Conservation (phyloP, 2,888 invertebrate genomes). For the Caenorhabditis parvicauda region DNA sequence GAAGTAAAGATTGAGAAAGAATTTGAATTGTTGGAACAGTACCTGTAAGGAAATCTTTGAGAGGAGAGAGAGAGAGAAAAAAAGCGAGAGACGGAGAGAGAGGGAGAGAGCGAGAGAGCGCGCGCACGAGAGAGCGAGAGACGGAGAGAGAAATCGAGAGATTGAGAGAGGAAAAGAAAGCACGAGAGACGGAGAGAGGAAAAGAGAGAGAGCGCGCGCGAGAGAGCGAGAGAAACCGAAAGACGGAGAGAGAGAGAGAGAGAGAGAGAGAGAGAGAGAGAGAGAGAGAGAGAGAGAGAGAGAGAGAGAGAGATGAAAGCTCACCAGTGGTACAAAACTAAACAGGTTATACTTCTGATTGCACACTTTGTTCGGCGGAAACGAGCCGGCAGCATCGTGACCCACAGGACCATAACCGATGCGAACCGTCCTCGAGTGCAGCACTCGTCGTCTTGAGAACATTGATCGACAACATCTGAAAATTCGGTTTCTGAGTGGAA, state of each 20-base stretch:
- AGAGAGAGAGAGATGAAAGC: conserved; percentile 49
- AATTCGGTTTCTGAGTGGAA: neutral
- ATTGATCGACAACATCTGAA: conserved; percentile 57
- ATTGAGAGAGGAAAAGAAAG: neutral
- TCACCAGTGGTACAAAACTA: conserved; percentile 69
- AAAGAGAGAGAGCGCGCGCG: neutral
- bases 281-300: neutral
- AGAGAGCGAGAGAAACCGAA: neutral
- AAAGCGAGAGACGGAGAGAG: neutral
- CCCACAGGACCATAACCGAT: conserved; percentile 54
- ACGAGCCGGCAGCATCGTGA: conserved; percentile 38
- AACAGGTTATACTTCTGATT: conserved; percentile 92
- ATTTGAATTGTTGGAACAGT: conserved; percentile 95
- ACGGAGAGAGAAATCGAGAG: neutral
- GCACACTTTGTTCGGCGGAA: conserved; percentile 80
- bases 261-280: neutral
- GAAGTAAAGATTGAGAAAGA: conserved; percentile 96
- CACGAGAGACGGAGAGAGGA: neutral
- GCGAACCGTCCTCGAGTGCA: conserved; percentile 61
- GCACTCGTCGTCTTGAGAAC: conserved; percentile 50
- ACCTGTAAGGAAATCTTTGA: conserved; percentile 73
- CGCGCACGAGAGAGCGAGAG: neutral
- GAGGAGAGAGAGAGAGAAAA: neutral
- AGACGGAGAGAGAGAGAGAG: neutral
- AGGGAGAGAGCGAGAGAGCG: neutral